Evolutionary conservation across 1,140 invertebrate species (phyloP), one percentile per base, ranked within the genome.

Genomic region (Drosophila truncata): DNA sequence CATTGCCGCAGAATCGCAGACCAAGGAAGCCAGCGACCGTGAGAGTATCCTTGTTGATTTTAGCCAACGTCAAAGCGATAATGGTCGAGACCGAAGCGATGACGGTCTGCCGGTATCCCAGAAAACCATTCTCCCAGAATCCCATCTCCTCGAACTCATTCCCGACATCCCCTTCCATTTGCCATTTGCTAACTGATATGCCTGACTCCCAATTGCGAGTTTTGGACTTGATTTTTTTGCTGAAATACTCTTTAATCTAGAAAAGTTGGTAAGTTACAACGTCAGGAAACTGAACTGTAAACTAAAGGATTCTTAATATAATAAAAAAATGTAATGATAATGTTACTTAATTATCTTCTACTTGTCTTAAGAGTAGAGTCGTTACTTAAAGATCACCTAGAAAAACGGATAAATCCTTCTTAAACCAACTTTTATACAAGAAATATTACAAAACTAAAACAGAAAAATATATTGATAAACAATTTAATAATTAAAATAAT

Each of bases 11-110:
- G 46, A 60, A 49, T 50, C 33, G n/a, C 41, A 80, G 58, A 47
- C 58, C n/a, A 35, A 58, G 46, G 41, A 11, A 23, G 8, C 27
- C 23, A n/a, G 64, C 50, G 16, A 67, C 29, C 29, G 58, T 47
- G 16, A 67, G 59, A 54, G 64, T 73, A 33, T 80, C 65, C 78
- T 59, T 82, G 84, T 80, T 87, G 83, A 87, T 80, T 87, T 83
- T 88, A 55, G 83, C 85, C 84, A 88, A 66, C 63, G 66, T 71
- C 63, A 85, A 85, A 82, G 82, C 69, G 82, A 86, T 85, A 85
- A 85, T 85, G 65, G 82, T 71, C 42, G 58, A 54, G 54, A 49
- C 44, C 20, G 25, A 31, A 18, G 29, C 27, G 49, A 52, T 27
- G 18, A 44, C 41, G 2, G 37, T 57, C 25, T 29, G 18, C 25